Base-by-base conservation (phyloP, 2,113 vertebrate species). In the Zingel zingel region DNA sequence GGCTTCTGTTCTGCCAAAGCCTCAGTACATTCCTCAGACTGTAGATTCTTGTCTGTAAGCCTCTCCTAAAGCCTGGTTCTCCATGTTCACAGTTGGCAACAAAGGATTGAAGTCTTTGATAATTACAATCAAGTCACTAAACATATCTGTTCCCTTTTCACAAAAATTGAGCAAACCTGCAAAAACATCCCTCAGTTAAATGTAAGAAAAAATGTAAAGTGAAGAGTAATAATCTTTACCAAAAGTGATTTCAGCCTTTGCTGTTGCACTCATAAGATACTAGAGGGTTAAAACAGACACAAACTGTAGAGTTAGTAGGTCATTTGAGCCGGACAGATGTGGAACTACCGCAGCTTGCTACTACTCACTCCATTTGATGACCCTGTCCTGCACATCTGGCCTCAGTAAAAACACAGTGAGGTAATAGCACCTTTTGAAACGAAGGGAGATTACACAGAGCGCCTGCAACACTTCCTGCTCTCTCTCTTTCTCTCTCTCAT, bases 301-400 rank as follows among this genome's bases (percentile, higher is more conserved):
- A 25, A 48, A 36, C 39, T 48, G 78, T 71, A 70, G 30, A 82
- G 74, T 78, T 78, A 30, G 58, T 25, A 79, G 48, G 74, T 91
- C 85, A 86, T 86, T 86, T 89, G 88, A 90, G 87, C 48, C 71
- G 59, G 74, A 88, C 93, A 95, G 92, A 94, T 94, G 93, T 92
- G 81, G 66, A 92, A 88, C 82, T 89, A 77, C 85, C 80, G 58
- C 82, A 94, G 87, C 89, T 74, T 88, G 85, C 77, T 86, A 67
- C 91, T 78, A 48, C 56, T 88, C 86, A 11, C n/a, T 88, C 86
- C 48, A 86, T 82, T 89, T 94, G 94, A 94, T 92, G 90, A 93
- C 85, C 85, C 86, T 71, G 79, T 88, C 78, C 86, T 81, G 82
- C 92, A 94, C 96, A 96, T 95, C 95, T 96, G 96, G 95, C 85